Evolutionary conservation across 2,797 vertebrate genomes (phyloP).

Genomic region (Lepus oiostolus): DNA sequence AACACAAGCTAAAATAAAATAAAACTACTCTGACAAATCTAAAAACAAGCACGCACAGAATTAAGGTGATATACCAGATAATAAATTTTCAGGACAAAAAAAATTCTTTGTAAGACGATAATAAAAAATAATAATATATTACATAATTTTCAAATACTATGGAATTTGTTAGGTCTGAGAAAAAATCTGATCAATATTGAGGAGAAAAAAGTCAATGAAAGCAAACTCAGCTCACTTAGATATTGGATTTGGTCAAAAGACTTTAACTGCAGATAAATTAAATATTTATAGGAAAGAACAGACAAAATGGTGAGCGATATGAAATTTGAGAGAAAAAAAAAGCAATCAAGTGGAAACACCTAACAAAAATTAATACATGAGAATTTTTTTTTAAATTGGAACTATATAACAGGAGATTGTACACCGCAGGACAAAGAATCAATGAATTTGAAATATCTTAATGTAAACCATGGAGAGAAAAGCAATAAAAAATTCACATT

Average conservation of each 20-base stretch:
- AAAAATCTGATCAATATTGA: neutral
- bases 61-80: neutral
- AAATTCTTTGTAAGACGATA: neutral
- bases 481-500: no score
- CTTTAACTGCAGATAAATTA: neutral
- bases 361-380: neutral
- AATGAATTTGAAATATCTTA: no score
- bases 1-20: no score
- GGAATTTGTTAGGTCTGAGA: neutral
- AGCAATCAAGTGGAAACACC: neutral
- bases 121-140: no score
- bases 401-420: no score
- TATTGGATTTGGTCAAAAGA: neutral
- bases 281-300: neutral
- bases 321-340: neutral
- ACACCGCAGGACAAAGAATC: no score
- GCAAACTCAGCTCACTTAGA: neutral
- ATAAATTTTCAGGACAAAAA: neutral
- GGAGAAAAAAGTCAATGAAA: neutral
- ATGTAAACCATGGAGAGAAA: no score
- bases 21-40: no score
- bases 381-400: no score
- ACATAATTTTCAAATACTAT: neutral
- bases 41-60: no score
- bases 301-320: neutral